Percentiles rank a stretch among this genome's conserved stretches.
These are phyloP conservation scores for Sander lucioperca DNA, from an alignment of 2,113 vertebrate genomes.

Conservation along the genomic window DNA sequence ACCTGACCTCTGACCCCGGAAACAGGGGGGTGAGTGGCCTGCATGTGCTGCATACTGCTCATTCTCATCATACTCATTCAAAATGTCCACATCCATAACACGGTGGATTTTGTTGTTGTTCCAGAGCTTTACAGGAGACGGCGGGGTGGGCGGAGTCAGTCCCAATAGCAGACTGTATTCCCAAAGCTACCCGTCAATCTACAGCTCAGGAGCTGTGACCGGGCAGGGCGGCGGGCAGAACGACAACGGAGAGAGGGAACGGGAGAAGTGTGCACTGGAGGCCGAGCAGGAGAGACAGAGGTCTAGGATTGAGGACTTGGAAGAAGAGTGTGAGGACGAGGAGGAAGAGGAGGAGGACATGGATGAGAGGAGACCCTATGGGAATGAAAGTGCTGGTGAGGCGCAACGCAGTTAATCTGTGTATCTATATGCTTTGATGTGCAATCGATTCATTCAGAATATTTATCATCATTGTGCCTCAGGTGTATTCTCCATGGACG, in stretches of 20 bases:
- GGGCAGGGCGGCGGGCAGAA: conserved; percentile 67
- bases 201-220: conserved; percentile 66
- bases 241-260: conserved; percentile 70
- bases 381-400: conserved; percentile 84
- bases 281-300: conserved; percentile 70
- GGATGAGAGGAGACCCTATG: conserved; percentile 80
- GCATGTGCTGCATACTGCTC: neutral
- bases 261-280: conserved; percentile 67
- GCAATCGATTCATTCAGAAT: neutral
- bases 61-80: neutral
- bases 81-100: neutral
- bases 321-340: conserved; percentile 81
- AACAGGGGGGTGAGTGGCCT: conserved; percentile 70
- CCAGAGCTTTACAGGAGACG: conserved; percentile 73
- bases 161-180: conserved; percentile 82
- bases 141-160: conserved; percentile 70
- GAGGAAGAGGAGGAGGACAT: conserved; percentile 81
- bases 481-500: conserved; percentile 95
- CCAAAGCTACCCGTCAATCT: conserved; percentile 89
- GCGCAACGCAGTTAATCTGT: accelerated
- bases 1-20: conserved; percentile 68
- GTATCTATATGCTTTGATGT: neutral
- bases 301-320: conserved; percentile 78
- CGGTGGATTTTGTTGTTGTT: conserved; percentile 5
- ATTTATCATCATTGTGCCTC: conserved; percentile 1